These are phyloP conservation scores for Diplolepis rosae DNA, from an alignment of 2,888 invertebrate genomes.

Conservation along the genomic window DNA sequence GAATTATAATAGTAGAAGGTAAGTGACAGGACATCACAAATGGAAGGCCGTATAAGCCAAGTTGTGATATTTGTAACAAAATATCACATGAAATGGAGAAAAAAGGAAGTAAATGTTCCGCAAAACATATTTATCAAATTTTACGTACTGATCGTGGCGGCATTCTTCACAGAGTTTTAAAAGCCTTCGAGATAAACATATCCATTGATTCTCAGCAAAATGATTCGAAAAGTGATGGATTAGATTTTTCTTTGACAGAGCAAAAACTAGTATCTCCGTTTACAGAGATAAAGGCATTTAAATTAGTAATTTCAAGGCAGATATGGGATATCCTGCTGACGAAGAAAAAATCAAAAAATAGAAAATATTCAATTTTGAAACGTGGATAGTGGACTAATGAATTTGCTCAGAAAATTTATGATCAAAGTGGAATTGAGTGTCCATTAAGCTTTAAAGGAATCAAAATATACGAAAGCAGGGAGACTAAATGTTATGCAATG, in stretches of 20 bases:
- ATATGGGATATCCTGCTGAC: not conserved
- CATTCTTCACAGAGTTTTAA: not conserved
- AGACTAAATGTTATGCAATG: not conserved
- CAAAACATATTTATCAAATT: conserved; percentile 3
- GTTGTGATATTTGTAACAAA: not conserved
- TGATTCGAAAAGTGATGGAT: not conserved
- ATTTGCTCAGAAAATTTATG: too few species aligned
- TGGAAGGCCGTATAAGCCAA: not conserved
- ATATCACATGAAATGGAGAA: not conserved
- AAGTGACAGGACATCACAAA: too few species aligned
- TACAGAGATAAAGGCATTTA: not conserved
- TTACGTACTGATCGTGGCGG: not conserved
- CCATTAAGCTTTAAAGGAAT: not conserved
- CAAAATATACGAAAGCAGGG: not conserved
- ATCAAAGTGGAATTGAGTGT: too few species aligned
- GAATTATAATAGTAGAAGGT: too few species aligned
- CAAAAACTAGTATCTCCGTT: not conserved
- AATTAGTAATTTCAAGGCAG: not conserved
- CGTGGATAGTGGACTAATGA: too few species aligned
- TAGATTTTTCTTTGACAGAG: not conserved
- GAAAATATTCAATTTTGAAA: too few species aligned
- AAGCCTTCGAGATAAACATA: not conserved
- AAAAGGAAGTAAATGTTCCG: not conserved
- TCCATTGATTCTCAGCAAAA: not conserved
- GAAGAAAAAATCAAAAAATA: not conserved